Evolutionary conservation across 2,888 invertebrate genomes (phyloP).

Genomic region (Agrilus biguttatus): DNA sequence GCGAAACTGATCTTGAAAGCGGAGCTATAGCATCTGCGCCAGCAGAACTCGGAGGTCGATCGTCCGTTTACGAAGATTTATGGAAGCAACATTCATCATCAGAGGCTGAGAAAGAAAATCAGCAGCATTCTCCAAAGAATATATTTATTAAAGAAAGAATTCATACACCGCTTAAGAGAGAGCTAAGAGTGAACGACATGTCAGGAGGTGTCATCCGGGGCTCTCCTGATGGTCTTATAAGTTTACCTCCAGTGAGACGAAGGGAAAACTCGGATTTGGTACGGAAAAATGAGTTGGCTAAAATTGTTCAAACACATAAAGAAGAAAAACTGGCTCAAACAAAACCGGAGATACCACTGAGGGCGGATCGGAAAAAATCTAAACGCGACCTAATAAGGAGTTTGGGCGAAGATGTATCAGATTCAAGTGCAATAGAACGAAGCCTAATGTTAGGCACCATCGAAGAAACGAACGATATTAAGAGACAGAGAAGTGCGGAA

Average conservation of each 20-base stretch:
- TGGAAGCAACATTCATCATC: conserved; percentile 6
- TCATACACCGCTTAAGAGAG: conserved; percentile 12
- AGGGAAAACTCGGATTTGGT: conserved; percentile 6
- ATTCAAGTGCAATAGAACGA: conserved; percentile 21
- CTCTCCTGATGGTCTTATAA: conserved; percentile 29
- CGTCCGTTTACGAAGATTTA: conserved; percentile 8
- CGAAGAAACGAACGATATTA: conserved; percentile 22
- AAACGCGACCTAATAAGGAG: conserved; percentile 22
- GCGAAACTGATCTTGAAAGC: conserved; percentile 25
- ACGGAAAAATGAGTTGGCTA: conserved; percentile 2
- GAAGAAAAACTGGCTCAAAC: conserved; percentile 8
- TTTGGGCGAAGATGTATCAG: conserved; percentile 37
- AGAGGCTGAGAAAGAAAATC: conserved; percentile 2
- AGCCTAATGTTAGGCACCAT: conserved; percentile 25
- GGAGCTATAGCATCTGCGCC: conserved; percentile 25
- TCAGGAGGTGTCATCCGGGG: conserved; percentile 6
- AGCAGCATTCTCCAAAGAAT: conserved; percentile 5
- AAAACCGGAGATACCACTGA: conserved; percentile 23
- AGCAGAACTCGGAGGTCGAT: conserved; percentile 18
- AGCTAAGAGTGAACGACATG: conserved; percentile 7
- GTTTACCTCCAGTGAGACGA: conserved; percentile 39
- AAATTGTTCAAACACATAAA: conserved; percentile 2
- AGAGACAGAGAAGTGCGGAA: conserved; percentile 13
- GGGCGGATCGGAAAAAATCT: conserved; percentile 20
- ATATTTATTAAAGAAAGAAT: conserved; percentile 6